Evolutionary conservation across 2,888 invertebrate genomes (phyloP).

Genomic region (Lamellibrachia satsuma): DNA sequence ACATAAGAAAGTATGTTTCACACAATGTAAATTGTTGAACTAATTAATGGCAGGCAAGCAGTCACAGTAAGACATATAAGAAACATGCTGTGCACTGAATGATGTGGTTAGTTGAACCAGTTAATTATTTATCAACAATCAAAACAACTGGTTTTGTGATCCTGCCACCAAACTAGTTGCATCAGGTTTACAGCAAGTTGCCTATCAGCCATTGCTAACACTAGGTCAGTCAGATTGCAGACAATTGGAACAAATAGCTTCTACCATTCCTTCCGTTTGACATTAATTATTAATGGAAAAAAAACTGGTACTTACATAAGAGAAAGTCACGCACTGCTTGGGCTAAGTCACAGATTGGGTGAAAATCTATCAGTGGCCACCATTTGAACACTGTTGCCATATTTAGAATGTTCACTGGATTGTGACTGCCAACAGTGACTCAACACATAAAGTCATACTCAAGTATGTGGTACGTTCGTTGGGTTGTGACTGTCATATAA

Average conservation of each 20-base stretch:
- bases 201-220: slow-evolving; percentile 3
- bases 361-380: too few relatives aligned
- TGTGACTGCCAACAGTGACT: too few relatives aligned
- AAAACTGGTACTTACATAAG: neutral
- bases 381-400: too few relatives aligned
- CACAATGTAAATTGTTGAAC: neutral
- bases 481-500: too few relatives aligned
- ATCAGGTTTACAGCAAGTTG: neutral
- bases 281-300: neutral
- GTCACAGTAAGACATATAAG: neutral
- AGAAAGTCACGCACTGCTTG: too few relatives aligned
- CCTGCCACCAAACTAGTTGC: neutral
- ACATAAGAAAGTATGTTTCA: neutral
- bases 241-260: neutral
- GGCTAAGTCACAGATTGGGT: too few relatives aligned
- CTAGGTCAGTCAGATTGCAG: neutral
- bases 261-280: neutral
- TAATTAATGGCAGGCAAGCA: neutral
- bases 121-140: neutral
- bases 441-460: too few relatives aligned
- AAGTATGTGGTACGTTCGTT: too few relatives aligned
- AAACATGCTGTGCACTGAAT: neutral
- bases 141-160: neutral
- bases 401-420: too few relatives aligned
- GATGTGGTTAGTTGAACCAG: neutral